Evolutionary conservation across 2,888 invertebrate species (phyloP).

Genomic region (Orthonychiurus folsomi): DNA sequence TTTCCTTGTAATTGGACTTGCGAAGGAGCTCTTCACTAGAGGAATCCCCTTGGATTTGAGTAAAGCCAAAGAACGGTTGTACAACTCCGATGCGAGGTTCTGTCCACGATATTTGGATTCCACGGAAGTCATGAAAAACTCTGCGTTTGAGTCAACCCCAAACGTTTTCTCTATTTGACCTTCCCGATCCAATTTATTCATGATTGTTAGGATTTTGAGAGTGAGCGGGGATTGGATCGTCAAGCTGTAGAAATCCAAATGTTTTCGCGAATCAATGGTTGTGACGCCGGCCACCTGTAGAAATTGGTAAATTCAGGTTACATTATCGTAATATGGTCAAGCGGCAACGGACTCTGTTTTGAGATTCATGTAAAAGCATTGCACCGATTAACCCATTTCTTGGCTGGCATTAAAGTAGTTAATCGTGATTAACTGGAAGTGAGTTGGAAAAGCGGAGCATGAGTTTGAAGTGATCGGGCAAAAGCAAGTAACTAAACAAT

Average conservation of each 20-base stretch:
- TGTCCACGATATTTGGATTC: conserved; percentile 24
- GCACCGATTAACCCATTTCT: neutral
- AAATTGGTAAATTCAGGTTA: neutral
- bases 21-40: conserved; percentile 27
- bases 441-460: neutral
- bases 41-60: conserved; percentile 28
- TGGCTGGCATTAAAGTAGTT: too few species aligned
- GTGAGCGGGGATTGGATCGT: conserved; percentile 1
- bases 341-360: neutral
- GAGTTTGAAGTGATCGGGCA: neutral
- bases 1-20: conserved; percentile 23
- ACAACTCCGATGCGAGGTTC: conserved; percentile 31
- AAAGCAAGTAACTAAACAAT: too few species aligned
- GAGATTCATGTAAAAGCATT: neutral
- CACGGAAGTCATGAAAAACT: conserved; percentile 27
- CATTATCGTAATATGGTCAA: neutral
- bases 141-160: conserved; percentile 12
- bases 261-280: neutral
- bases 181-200: neutral
- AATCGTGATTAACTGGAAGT: neutral
- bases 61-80: conserved; percentile 21
- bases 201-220: conserved; percentile 1
- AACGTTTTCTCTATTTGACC: neutral
- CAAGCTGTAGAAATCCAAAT: neutral
- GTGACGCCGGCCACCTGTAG: neutral